These are phyloP conservation scores for Ganaspis brasiliensis DNA, from an alignment of 2,888 invertebrate species.

Conservation along the genomic window DNA sequence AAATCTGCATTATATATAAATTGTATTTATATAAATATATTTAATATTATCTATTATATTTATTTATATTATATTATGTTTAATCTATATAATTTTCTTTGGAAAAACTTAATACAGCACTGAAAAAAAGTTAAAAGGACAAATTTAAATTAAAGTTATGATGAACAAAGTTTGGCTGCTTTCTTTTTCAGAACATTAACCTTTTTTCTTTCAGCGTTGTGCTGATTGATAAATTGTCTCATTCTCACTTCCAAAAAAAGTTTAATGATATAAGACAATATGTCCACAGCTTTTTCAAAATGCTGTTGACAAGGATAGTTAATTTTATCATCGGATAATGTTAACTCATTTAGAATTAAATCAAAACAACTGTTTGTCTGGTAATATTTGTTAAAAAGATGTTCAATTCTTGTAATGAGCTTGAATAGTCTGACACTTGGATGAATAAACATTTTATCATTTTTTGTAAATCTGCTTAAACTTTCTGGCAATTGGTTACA, in stretches of 20 bases:
- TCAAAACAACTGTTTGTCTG: neutral
- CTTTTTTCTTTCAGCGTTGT: neutral
- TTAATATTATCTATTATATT: neutral
- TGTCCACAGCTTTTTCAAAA: neutral
- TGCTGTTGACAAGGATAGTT: neutral
- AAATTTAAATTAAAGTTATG: neutral
- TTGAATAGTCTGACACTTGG: neutral
- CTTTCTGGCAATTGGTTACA: conserved; percentile 1
- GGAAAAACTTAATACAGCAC: too few species aligned
- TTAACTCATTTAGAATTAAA: neutral
- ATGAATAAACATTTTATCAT: neutral
- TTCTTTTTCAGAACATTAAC: neutral
- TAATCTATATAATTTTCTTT: neutral
- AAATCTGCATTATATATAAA: neutral
- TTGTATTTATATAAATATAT: neutral
- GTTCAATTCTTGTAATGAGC: neutral
- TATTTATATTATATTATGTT: neutral
- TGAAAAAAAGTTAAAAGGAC: too few species aligned
- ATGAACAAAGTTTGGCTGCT: neutral
- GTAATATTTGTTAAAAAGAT: neutral
- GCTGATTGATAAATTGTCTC: neutral
- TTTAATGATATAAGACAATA: neutral
- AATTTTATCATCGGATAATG: neutral
- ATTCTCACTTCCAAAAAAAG: neutral
- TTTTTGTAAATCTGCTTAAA: neutral